Evolutionary conservation across 2,797 vertebrate species (phyloP), one percentile per base, ranked within the genome.

Genomic region (Kryptopterus vitreolus): DNA sequence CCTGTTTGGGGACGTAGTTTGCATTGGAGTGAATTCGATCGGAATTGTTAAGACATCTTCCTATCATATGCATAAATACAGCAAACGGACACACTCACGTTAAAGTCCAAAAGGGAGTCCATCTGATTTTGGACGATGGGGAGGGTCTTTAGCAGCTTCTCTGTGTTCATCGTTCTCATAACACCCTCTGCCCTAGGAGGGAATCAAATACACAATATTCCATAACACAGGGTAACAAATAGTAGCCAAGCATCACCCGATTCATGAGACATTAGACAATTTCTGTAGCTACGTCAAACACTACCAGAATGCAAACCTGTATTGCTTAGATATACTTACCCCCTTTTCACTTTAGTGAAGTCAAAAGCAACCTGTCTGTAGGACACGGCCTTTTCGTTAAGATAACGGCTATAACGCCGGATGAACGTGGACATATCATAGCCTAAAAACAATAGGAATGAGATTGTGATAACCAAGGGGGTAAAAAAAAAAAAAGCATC

Each of bases 341-440:
- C 96, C 94, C 96, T 92, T 93, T 97, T 98, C 88, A 98, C 96
- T 95, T 98, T 98, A 33, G 96, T 98, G 91, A 98, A 98, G 93
- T 98, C 96, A 91, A 98, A 98, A 83, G 96, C 96, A 77, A 97
- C 96, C 91, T 97, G 96, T 94, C 96, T 95, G 90, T 98, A 98
- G 57, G 96, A 98, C 90, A 98, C 96, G 66, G 96, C 96, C 87
- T 98, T 98, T 88, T 98, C 96, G 74, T 98, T 98, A 92, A 98
- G 91, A 86, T 98, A 98, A 57, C 96, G 95, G 91, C 96, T 98
- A 90, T 97, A 96, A 78, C 95, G 91, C 82, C 96, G 94, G 88
- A 98, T 97, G 92, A 98, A 97, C 0, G 96, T 97, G 71, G 96
- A 96, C 96, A 97, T 98, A 85, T 98, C 96, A 86, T 97, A 98